Conservation (phyloP, 2,888 invertebrate genomes). For the Byasa hedistus region DNA sequence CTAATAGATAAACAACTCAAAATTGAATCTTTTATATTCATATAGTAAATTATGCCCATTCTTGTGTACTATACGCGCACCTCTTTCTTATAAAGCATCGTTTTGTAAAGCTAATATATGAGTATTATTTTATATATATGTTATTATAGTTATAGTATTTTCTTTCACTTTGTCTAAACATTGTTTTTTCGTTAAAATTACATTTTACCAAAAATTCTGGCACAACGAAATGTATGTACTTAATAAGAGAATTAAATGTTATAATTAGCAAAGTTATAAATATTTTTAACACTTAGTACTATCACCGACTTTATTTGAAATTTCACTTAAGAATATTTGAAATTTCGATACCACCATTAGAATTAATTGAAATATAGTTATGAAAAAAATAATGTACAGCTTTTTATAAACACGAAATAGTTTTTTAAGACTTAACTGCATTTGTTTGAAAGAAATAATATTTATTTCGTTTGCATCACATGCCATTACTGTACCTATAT, state of each 20-base stretch:
- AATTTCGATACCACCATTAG: neutral
- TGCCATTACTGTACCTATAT: too few relatives aligned
- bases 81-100: neutral
- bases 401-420: neutral
- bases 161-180: neutral
- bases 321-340: neutral
- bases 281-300: neutral
- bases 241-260: constrained; percentile 10
- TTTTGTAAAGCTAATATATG: neutral
- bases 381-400: neutral
- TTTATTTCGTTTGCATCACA: neutral
- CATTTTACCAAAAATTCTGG: constrained; percentile 3
- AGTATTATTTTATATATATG: too few relatives aligned
- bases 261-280: constrained; percentile 12
- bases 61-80: neutral
- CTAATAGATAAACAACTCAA: neutral
- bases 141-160: neutral
- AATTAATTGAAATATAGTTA: neutral
- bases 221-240: constrained; percentile 23
- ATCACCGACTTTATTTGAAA: neutral
- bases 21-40: neutral
- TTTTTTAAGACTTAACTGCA: neutral
- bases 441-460: neutral
- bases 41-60: neutral
- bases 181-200: neutral